These are phyloP conservation scores for Acanthurus tractus DNA, from an alignment of 2,797 vertebrate genomes.

Conservation along the genomic window DNA sequence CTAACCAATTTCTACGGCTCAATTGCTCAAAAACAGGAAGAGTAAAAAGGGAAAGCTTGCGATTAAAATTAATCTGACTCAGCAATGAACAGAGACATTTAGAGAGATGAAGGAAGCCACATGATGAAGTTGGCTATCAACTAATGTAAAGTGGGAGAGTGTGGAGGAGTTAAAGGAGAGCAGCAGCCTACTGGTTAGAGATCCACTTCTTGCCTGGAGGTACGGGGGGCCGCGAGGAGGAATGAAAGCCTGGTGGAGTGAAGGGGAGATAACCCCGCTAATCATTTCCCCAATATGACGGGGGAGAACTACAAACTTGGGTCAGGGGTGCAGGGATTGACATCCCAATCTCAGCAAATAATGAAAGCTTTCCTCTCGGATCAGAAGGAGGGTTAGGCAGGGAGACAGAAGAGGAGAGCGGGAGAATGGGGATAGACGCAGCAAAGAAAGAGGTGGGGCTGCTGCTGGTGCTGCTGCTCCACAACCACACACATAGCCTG, in stretches of 20 bases:
- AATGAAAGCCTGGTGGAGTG: slow-evolving; percentile 65
- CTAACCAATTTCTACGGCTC: background rate
- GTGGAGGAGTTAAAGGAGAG: slow-evolving; percentile 43
- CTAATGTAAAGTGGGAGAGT: slow-evolving; percentile 31
- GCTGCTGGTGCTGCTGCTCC: slow-evolving; percentile 25
- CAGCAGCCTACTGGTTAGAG: slow-evolving; percentile 67
- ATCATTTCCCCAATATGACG: slow-evolving; percentile 83
- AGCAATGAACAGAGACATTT: slow-evolving; percentile 53
- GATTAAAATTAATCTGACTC: slow-evolving; percentile 54
- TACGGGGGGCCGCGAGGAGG: slow-evolving; percentile 62
- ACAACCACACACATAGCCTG: slow-evolving; percentile 26
- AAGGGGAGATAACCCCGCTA: slow-evolving; percentile 77
- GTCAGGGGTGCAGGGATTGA: slow-evolving; percentile 82
- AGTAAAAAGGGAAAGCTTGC: slow-evolving; percentile 3
- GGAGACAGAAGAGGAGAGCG: slow-evolving; percentile 48
- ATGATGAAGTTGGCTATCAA: slow-evolving; percentile 58
- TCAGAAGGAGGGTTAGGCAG: slow-evolving; percentile 67
- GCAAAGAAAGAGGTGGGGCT: slow-evolving; percentile 47
- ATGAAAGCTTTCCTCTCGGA: slow-evolving; percentile 83
- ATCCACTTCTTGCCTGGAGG: slow-evolving; percentile 78
- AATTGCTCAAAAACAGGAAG: slow-evolving; percentile 15
- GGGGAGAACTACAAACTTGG: slow-evolving; percentile 78
- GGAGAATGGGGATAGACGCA: slow-evolving; percentile 43
- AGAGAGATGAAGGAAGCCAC: slow-evolving; percentile 51
- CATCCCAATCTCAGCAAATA: slow-evolving; percentile 87